Percentiles rank a stretch among this genome's conserved stretches.
phyloP scores from a whole-genome alignment of 2,113 vertebrate species.

The Proterorhinus semilunaris region DNA sequence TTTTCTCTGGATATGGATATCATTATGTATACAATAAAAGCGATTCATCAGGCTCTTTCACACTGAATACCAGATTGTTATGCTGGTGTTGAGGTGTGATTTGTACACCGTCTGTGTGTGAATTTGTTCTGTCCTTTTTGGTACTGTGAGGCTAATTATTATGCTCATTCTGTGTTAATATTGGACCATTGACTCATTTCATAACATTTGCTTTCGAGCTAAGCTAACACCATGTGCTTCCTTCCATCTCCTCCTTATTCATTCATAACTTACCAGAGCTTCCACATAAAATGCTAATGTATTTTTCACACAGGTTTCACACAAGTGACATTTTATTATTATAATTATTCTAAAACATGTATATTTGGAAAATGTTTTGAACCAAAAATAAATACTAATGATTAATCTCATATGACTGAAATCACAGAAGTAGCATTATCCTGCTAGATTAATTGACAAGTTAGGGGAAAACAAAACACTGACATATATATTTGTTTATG shows the following conservation, averaged over 20 bases:
- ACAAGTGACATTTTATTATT: too few species aligned
- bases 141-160: slow-evolving; percentile 5
- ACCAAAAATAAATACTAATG: too few species aligned
- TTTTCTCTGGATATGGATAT: slow-evolving; percentile 9
- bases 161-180: slow-evolving; percentile 1
- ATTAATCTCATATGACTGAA: too few species aligned
- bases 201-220: slow-evolving; percentile 6
- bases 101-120: background rate
- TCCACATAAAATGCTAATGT: background rate
- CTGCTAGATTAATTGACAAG: too few species aligned
- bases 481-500: too few species aligned
- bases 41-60: slow-evolving; percentile 18
- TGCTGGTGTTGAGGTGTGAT: background rate
- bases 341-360: too few species aligned
- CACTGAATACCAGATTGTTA: slow-evolving; percentile 7
- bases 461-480: too few species aligned
- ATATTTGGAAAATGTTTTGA: too few species aligned
- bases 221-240: background rate
- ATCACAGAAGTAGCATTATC: too few species aligned
- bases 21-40: slow-evolving; percentile 11
- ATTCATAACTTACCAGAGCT: background rate
- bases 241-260: background rate
- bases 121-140: background rate
- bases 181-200: slow-evolving; percentile 2
- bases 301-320: background rate